Conservation (phyloP, 2,797 vertebrate species). For the Buphagus erythrorhynchus region DNA sequence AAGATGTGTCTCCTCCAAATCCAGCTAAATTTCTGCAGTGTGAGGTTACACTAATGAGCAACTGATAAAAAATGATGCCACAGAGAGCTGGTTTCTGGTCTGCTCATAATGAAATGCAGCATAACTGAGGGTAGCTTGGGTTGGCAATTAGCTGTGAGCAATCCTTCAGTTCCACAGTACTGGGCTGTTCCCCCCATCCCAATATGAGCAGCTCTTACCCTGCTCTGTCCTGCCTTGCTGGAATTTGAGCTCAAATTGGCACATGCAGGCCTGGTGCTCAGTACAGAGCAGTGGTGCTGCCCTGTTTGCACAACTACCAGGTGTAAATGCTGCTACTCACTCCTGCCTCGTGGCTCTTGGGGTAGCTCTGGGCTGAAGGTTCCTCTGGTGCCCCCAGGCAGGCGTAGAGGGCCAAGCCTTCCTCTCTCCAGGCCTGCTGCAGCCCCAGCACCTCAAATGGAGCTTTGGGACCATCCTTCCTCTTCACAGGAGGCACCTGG, state of each 20-base stretch:
- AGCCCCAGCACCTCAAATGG: conserved; percentile 70
- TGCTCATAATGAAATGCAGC: neutral
- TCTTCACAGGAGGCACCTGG: conserved; percentile 43
- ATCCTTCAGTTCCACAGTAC: neutral
- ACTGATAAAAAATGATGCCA: neutral
- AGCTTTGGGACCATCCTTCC: neutral
- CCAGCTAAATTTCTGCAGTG: neutral
- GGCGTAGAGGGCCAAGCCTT: conserved; percentile 71
- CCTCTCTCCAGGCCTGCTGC: conserved; percentile 77
- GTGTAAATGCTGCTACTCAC: conserved; percentile 49
- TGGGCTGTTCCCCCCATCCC: neutral
- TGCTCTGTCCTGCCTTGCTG: neutral
- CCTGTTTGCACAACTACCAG: neutral
- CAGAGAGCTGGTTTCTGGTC: neutral
- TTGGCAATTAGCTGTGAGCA: neutral
- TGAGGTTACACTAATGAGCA: neutral
- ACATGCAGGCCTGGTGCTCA: neutral
- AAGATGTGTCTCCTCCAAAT: neutral
- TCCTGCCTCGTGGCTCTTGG: neutral
- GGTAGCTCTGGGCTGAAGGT: neutral
- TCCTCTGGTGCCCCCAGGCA: conserved; percentile 40
- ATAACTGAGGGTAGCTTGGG: neutral
- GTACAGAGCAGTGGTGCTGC: neutral
- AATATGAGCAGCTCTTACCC: neutral
- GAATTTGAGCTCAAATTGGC: neutral